Percentiles rank a stretch among this genome's conserved stretches.
Evolutionary conservation across 2,113 vertebrate species (phyloP).

Genomic region (Hoplias malabaricus): DNA sequence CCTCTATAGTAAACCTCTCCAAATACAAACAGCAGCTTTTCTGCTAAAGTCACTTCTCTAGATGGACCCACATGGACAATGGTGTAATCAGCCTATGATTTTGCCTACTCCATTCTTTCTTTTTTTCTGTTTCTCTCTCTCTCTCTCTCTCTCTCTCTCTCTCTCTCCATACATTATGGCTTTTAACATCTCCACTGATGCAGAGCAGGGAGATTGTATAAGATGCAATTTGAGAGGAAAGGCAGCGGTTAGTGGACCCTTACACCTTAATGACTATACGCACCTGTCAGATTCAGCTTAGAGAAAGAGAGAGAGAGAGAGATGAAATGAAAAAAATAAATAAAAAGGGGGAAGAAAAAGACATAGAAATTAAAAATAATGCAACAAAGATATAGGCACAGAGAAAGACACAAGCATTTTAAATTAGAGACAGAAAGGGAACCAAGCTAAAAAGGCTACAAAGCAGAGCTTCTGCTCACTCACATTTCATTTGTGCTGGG

Average conservation of each 20-base stretch:
- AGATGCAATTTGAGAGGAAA: neutral
- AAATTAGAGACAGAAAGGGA: no score
- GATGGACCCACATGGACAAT: neutral
- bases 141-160: no score
- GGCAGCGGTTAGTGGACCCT: neutral
- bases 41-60: neutral
- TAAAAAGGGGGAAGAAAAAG: no score
- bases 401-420: no score
- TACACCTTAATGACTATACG: conserved; percentile 27
- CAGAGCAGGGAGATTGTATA: neutral
- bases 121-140: no score
- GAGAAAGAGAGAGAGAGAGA: neutral
- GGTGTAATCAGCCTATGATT: conserved; percentile 9
- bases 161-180: neutral
- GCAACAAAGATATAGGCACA: no score
- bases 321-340: neutral
- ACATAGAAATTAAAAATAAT: no score
- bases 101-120: conserved; percentile 2
- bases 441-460: no score
- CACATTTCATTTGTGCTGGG: no score
- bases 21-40: no score
- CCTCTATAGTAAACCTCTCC: no score
- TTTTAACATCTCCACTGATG: conserved; percentile 32
- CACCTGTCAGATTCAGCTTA: conserved; percentile 27
- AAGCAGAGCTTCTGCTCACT: no score